Base-by-base conservation (phyloP, 2,888 invertebrate genomes). In the Chrysolina americana region DNA sequence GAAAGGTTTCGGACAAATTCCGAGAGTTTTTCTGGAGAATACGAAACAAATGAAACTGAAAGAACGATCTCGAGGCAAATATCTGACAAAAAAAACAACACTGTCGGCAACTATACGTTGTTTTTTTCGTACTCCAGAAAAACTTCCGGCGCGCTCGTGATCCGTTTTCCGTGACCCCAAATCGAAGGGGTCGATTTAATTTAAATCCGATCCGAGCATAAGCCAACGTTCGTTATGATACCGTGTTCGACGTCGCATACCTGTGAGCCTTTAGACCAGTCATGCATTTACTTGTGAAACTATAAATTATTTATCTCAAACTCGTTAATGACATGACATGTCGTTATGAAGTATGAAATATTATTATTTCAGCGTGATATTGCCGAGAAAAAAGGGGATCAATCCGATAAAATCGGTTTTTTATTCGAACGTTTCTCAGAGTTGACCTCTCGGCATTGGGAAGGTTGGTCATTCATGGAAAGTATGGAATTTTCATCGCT, bases 201-300 rank as follows among this genome's bases (percentile, higher is more conserved):
- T 70, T 41, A 70, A 70, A 70, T 70, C 70, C 47, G 64, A 70
- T 70, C 44, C 64, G 63, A 44, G 65, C 64, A 65, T 64, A 64
- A 63, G 63, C 47, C 28, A 63, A 41, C 62, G 48, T 70, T 41
- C 41, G 50, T 70, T 70, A 64, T 70, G 70, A 64, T 64, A 47
- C 47, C 64, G 64, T 64, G 63, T 19, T 64, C 47, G 15, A 53
- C 70, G 70, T 70, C 50, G 70, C 65, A 70, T 70, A 70, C 70
- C 70, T 64, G 70, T 70, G 70, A 50, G 64, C 48, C 63, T 70
- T 70, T 19, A 62, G 53, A 50, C 63, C 70, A 64, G 70, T 70
- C 70, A 64, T 64, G 70, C 63, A 70, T 70, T 70, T 70, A 47
- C 47, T 63, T 70, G 64, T 41, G 41, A 28, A 68, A 65, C 65